Conservation (phyloP, 2,888 invertebrate genomes). For the Lepidochrysops patricia region DNA sequence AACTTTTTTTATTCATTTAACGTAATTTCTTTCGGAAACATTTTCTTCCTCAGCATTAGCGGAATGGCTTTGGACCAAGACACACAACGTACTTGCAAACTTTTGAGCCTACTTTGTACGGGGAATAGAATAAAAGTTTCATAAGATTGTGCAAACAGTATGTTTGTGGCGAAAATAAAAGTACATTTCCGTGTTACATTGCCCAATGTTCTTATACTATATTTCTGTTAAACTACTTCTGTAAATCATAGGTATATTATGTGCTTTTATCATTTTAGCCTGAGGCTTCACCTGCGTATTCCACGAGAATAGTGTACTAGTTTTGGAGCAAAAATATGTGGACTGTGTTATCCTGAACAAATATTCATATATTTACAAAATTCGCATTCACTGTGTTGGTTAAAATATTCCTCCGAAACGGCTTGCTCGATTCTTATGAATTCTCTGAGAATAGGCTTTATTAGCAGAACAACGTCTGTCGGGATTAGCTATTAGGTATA, state of each 20-base stretch:
- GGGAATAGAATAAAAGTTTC: constrained; percentile 4
- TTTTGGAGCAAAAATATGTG: too few species aligned
- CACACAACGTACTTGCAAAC: constrained; percentile 5
- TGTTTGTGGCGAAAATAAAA: background rate
- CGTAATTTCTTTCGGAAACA: constrained; percentile 11
- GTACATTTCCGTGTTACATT: background rate
- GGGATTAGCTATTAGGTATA: too few species aligned
- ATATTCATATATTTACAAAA: too few species aligned
- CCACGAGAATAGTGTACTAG: background rate
- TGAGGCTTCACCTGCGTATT: too few species aligned
- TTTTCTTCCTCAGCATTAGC: constrained; percentile 6
- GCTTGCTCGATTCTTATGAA: too few species aligned
- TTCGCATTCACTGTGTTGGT: too few species aligned
- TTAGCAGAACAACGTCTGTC: too few species aligned
- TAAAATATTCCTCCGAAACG: too few species aligned
- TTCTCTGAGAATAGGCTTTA: too few species aligned
- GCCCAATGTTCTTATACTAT: background rate
- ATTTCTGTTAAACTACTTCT: background rate
- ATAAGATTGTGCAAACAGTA: background rate
- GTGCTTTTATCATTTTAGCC: background rate
- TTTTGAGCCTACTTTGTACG: constrained; percentile 7
- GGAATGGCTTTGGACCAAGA: constrained; percentile 13
- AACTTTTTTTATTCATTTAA: constrained; percentile 14
- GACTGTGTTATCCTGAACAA: too few species aligned
- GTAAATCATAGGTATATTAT: background rate